A percentile compares a stretch with the other conserved stretches of the same genome.
Evolutionary conservation across 1,140 invertebrate genomes (phyloP).

Genomic region (Trichoplusia ni): DNA sequence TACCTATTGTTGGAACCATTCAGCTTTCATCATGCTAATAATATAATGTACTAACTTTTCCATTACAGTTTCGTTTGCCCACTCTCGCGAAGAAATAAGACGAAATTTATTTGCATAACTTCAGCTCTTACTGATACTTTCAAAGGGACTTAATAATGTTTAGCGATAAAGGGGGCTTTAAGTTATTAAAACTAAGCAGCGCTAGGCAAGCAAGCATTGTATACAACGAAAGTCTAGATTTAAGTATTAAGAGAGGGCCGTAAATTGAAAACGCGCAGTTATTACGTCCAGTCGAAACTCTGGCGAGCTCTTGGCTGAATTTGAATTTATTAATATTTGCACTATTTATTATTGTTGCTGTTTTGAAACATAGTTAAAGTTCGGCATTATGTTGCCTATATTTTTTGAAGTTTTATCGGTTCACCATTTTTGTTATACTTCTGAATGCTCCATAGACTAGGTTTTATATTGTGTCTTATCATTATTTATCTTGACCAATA

Average conservation of each 20-base stretch:
- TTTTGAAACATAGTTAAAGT: no score
- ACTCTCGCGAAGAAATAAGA: not conserved
- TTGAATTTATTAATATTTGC: slow-evolving; percentile 19
- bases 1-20: not conserved
- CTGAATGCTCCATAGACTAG: no score
- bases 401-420: not conserved
- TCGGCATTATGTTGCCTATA: not conserved
- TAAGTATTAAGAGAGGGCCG: slow-evolving; percentile 6
- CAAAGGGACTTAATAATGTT: slow-evolving; percentile 11
- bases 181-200: slow-evolving; percentile 9
- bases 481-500: no score
- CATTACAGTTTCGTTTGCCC: slow-evolving; percentile 10
- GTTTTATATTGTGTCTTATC: no score
- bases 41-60: slow-evolving; percentile 1
- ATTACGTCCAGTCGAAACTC: slow-evolving; percentile 23
- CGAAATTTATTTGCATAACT: slow-evolving; percentile 15
- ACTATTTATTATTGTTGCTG: slow-evolving; percentile 9
- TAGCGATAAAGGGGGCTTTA: not conserved
- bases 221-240: slow-evolving; percentile 18
- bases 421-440: no score
- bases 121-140: not conserved
- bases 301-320: not conserved
- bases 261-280: not conserved
- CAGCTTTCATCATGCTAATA: slow-evolving; percentile 2
- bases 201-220: not conserved